These are phyloP conservation scores for Napeogenes sylphis DNA, from an alignment of 2,888 invertebrate genomes.

Conservation along the genomic window DNA sequence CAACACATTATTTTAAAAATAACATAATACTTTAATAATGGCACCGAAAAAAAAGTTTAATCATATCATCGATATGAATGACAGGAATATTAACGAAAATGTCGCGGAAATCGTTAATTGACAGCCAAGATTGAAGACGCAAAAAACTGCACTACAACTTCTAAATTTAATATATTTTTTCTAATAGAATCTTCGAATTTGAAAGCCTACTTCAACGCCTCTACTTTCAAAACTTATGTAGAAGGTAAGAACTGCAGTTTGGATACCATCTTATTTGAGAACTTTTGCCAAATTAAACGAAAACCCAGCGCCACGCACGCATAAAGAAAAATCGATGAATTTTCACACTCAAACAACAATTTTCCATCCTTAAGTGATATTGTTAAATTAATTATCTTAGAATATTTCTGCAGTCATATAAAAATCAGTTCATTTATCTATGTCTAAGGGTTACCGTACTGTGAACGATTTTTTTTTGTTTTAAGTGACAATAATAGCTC, in stretches of 20 bases:
- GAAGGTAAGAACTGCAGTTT: neutral
- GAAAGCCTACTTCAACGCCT: slow-evolving; percentile 2
- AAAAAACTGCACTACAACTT: slow-evolving; percentile 46
- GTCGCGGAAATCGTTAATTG: slow-evolving; percentile 50
- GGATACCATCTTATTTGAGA: neutral
- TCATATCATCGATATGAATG: slow-evolving; percentile 47
- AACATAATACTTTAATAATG: slow-evolving; percentile 73
- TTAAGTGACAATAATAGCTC: slow-evolving; percentile 41
- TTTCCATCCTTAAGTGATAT: slow-evolving; percentile 45
- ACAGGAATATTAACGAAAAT: slow-evolving; percentile 36
- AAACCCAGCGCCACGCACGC: slow-evolving; percentile 25
- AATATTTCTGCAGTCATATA: slow-evolving; percentile 59
- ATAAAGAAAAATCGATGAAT: slow-evolving; percentile 12
- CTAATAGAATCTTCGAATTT: slow-evolving; percentile 8
- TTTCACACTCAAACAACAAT: slow-evolving; percentile 56
- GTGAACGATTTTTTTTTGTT: slow-evolving; percentile 51
- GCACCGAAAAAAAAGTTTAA: slow-evolving; percentile 67
- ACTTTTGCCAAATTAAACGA: slow-evolving; percentile 8
- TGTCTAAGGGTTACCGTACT: slow-evolving; percentile 39
- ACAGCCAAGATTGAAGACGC: slow-evolving; percentile 50
- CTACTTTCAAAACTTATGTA: neutral
- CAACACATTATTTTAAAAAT: slow-evolving; percentile 72
- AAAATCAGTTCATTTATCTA: slow-evolving; percentile 58
- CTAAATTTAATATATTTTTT: slow-evolving; percentile 9
- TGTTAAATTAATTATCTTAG: slow-evolving; percentile 48